These are phyloP conservation scores for Procavia capensis DNA, from an alignment of 2,113 vertebrate species.

Conservation along the genomic window DNA sequence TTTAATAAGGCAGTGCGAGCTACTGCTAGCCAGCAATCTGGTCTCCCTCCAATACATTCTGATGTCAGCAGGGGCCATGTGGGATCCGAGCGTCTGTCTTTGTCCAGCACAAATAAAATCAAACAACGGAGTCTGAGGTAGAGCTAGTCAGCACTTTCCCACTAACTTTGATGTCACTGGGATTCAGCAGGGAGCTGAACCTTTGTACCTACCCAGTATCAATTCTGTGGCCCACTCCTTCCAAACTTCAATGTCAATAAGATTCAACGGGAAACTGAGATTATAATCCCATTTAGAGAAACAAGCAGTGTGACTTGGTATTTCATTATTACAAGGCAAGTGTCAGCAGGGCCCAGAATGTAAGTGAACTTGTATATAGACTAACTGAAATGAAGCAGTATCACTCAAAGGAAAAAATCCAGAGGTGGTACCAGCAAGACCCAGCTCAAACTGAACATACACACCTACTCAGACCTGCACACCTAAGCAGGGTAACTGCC, in stretches of 20 bases:
- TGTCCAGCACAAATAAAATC: neutral
- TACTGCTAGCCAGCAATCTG: neutral
- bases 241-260: too few species aligned
- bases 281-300: neutral
- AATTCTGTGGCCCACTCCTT: neutral
- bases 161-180: fast-evolving
- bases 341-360: too few species aligned
- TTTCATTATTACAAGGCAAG: neutral
- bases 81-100: neutral
- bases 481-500: too few species aligned
- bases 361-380: neutral
- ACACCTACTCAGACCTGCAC: neutral
- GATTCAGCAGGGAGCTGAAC: neutral
- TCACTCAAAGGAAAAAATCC: neutral
- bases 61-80: fast-evolving
- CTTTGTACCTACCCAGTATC: too few species aligned
- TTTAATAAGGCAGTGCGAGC: neutral
- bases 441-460: neutral
- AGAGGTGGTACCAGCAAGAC: neutral
- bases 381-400: neutral
- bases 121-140: neutral
- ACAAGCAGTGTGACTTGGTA: neutral
- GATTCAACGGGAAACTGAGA: fast-evolving
- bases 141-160: neutral
- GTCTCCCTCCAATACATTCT: neutral